Percentiles rank a stretch among this genome's conserved stretches.
These are phyloP conservation scores for Neoaliturus tenellus DNA, from an alignment of 2,888 invertebrate genomes.

Conservation along the genomic window DNA sequence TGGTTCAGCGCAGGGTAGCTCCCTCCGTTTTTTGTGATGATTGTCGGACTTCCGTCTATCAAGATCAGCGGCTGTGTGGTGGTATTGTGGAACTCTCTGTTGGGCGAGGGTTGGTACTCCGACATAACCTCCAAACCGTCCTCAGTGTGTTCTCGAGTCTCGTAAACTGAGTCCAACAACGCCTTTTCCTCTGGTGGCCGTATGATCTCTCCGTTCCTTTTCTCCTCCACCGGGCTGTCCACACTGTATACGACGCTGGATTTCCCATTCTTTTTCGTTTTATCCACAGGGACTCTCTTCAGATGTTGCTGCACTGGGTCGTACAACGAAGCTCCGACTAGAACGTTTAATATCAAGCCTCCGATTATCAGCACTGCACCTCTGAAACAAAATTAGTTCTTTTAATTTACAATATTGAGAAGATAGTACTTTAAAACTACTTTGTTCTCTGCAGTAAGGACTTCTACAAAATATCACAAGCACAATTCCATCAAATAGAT, in stretches of 20 bases:
- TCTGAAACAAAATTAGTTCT: constrained; percentile 72
- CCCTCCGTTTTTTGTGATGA: constrained; percentile 1
- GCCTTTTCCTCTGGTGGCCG: constrained; percentile 34
- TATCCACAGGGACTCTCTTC: constrained; percentile 76
- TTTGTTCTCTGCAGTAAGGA: no score
- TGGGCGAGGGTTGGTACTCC: constrained; percentile 4
- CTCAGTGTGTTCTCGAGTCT: neutral
- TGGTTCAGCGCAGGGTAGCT: neutral
- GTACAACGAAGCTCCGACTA: constrained; percentile 89
- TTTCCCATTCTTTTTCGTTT: neutral
- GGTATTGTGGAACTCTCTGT: neutral
- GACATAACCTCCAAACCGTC: constrained; percentile 25
- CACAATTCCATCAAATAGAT: no score
- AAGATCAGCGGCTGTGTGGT: neutral
- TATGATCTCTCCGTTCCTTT: neutral
- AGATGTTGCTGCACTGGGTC: constrained; percentile 90
- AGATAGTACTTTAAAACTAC: no score
- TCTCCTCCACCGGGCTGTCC: neutral
- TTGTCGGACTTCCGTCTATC: neutral
- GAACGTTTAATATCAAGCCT: constrained; percentile 87
- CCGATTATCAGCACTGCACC: constrained; percentile 89
- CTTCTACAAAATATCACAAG: no score
- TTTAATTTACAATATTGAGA: neutral
- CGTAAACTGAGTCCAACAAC: constrained; percentile 11
- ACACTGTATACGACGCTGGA: neutral